Evolutionary conservation across 2,113 vertebrate species (phyloP).

Genomic region (Crypturellus undulatus): DNA sequence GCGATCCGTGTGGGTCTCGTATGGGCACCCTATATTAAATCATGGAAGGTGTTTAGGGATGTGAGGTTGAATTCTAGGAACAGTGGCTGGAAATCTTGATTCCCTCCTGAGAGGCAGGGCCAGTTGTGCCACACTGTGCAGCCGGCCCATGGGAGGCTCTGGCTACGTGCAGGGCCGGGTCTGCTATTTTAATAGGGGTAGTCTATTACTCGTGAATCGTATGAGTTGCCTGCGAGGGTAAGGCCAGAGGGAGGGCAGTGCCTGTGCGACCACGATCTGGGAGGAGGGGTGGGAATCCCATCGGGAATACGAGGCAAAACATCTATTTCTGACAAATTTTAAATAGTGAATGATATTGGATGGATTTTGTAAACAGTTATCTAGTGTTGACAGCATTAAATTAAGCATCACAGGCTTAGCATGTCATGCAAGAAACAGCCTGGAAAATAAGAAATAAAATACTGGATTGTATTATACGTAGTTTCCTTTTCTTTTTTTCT

Average conservation of each 20-base stretch:
- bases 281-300: not conserved
- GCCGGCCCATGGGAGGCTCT: not conserved
- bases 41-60: not conserved
- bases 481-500: not conserved
- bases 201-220: not conserved
- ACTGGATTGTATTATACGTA: conserved; percentile 22
- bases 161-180: rapidly evolving
- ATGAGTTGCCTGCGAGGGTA: rapidly evolving
- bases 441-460: not conserved
- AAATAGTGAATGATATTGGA: rapidly evolving
- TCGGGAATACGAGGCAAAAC: not conserved
- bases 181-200: too few species aligned
- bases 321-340: not conserved
- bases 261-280: rapidly evolving
- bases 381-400: not conserved
- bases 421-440: not conserved
- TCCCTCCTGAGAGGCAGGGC: not conserved
- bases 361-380: not conserved
- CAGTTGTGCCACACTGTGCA: not conserved
- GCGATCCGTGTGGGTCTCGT: not conserved
- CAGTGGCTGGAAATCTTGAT: too few species aligned
- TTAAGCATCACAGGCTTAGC: conserved; percentile 17
- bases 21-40: rapidly evolving
- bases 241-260: not conserved
- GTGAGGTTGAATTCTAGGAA: not conserved